Percentiles rank a stretch among this genome's conserved stretches.
These are phyloP conservation scores for Pristionchus fissidentatus DNA, from an alignment of 2,888 invertebrate genomes.

Conservation along the genomic window DNA sequence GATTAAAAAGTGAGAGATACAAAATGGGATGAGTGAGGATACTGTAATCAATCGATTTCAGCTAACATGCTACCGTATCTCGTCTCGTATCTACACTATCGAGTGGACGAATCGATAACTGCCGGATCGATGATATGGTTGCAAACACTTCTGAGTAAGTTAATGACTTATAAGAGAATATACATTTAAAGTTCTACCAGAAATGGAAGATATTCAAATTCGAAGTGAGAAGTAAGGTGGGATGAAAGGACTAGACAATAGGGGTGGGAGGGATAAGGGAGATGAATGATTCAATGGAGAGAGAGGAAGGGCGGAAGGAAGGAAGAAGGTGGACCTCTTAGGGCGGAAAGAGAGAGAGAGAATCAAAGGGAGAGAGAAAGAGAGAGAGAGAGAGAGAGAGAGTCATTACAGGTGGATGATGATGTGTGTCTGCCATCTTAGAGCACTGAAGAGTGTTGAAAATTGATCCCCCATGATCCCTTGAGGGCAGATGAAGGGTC, in stretches of 20 bases:
- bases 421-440: constrained; percentile 31
- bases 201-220: not conserved
- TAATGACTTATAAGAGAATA: not conserved
- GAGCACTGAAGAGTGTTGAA: not conserved
- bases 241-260: not conserved
- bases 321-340: constrained; percentile 30
- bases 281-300: constrained; percentile 37
- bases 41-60: constrained; percentile 49
- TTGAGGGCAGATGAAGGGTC: not conserved
- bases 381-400: not conserved
- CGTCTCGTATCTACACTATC: constrained; percentile 73
- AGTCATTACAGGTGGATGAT: constrained; percentile 43
- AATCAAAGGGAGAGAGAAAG: constrained; percentile 8
- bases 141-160: constrained; percentile 70
- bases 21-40: not conserved
- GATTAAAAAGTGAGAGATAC: not conserved
- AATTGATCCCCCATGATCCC: constrained; percentile 17
- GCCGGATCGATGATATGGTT: constrained; percentile 72
- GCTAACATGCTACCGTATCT: constrained; percentile 73
- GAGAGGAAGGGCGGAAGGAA: constrained; percentile 21
- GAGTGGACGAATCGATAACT: constrained; percentile 68
- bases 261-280: constrained; percentile 1
- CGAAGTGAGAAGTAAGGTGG: not conserved
- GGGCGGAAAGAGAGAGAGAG: constrained; percentile 5
- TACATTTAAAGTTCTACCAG: not conserved